These are phyloP conservation scores for Brenthis daphne DNA, from an alignment of 2,888 invertebrate genomes.

Conservation along the genomic window DNA sequence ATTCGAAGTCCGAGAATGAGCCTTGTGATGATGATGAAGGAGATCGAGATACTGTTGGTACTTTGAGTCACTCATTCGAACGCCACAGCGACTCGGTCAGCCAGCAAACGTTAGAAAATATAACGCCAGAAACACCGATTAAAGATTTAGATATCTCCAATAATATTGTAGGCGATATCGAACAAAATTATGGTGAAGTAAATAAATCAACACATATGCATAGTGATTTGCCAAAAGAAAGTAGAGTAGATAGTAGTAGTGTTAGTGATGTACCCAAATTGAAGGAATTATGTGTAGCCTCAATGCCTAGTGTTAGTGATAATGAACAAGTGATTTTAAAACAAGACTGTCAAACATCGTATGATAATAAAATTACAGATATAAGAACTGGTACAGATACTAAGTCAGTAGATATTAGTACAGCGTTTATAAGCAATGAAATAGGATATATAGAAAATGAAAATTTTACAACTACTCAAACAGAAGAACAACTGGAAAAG, in stretches of 20 bases:
- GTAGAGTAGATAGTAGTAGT: constrained; percentile 47
- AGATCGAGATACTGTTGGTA: constrained; percentile 70
- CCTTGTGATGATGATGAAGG: constrained; percentile 61
- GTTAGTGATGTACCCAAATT: constrained; percentile 67
- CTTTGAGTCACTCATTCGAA: constrained; percentile 74
- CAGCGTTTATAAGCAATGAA: constrained; percentile 42
- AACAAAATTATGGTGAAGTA: constrained; percentile 45
- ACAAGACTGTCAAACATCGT: constrained; percentile 74
- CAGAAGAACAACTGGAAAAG: constrained; percentile 9
- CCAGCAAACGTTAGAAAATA: constrained; percentile 72
- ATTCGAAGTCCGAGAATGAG: constrained; percentile 50
- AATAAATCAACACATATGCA: constrained; percentile 45
- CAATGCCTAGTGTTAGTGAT: constrained; percentile 72
- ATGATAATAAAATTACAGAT: constrained; percentile 71
- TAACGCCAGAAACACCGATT: constrained; percentile 72
- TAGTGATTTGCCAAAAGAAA: constrained; percentile 68
- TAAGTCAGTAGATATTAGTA: constrained; percentile 72
- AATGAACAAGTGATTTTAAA: constrained; percentile 64
- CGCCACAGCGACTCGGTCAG: constrained; percentile 70
- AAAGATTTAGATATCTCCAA: constrained; percentile 60
- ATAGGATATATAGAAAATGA: constrained; percentile 44
- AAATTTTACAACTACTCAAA: constrained; percentile 27
- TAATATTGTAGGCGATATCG: constrained; percentile 47
- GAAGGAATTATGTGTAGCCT: constrained; percentile 70
- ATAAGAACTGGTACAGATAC: constrained; percentile 65